phyloP scores from a whole-genome alignment of 2,113 vertebrate genomes.

The Micronycteris hirsuta region DNA sequence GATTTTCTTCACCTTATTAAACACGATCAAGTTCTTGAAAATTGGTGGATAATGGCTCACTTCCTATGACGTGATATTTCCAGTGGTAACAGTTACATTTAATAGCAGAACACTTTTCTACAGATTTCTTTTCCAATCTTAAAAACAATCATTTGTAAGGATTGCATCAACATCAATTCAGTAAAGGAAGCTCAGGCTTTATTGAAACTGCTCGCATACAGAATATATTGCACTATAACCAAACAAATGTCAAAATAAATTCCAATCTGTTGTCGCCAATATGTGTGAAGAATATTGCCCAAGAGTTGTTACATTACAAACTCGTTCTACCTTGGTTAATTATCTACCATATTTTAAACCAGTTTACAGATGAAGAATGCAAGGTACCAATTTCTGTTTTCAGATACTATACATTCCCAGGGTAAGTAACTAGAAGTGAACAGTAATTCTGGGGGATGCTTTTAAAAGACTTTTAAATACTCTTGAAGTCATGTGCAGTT shows the following conservation, averaged over 20 bases:
- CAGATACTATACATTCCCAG: constrained; percentile 92
- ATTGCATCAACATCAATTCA: constrained; percentile 84
- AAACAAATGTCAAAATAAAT: constrained; percentile 98
- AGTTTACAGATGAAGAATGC: constrained; percentile 91
- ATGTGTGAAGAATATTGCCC: constrained; percentile 98
- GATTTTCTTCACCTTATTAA: constrained; percentile 62
- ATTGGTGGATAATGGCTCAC: constrained; percentile 62
- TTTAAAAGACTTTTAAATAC: constrained; percentile 86
- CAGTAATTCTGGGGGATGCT: constrained; percentile 90
- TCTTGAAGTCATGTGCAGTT: constrained; percentile 86
- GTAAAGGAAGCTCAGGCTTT: constrained; percentile 97
- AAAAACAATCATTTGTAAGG: constrained; percentile 85
- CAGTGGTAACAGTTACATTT: constrained; percentile 75
- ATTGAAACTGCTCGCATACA: constrained; percentile 99
- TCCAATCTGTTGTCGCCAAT: constrained; percentile 94
- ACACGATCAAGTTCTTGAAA: constrained; percentile 66
- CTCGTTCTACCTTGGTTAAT: constrained; percentile 96
- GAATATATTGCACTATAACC: constrained; percentile 99
- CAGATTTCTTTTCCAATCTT: constrained; percentile 67
- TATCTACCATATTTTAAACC: constrained; percentile 95
- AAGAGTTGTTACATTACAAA: constrained; percentile 96
- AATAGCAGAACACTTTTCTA: constrained; percentile 77
- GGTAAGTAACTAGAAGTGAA: constrained; percentile 93
- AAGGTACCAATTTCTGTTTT: constrained; percentile 89
- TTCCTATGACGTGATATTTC: constrained; percentile 74